A percentile compares a stretch with the other conserved stretches of the same genome.
Conservation (phyloP, 2,888 invertebrate genomes). For the Tetheella fluctuosa region DNA sequence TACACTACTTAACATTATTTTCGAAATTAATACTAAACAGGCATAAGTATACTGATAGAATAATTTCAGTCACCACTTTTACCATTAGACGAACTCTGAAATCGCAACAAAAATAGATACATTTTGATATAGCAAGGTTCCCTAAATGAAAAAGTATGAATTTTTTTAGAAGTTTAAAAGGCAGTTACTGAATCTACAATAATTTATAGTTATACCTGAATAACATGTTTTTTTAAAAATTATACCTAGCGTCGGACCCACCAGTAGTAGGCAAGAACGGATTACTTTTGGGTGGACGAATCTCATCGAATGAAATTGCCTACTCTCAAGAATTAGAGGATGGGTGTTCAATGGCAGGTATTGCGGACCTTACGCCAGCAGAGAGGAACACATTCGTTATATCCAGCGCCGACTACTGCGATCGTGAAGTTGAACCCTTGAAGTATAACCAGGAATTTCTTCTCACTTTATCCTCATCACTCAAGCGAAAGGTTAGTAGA, state of each 20-base stretch:
- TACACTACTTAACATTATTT: no score
- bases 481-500: constrained; percentile 53
- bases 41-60: no score
- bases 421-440: constrained; percentile 63
- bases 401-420: constrained; percentile 73
- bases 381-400: constrained; percentile 65
- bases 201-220: no score
- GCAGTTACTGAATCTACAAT: no score
- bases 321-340: constrained; percentile 72
- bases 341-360: constrained; percentile 60
- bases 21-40: no score
- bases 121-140: no score
- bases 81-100: no score
- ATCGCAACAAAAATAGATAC: no score
- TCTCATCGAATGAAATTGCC: constrained; percentile 66
- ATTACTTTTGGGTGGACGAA: constrained; percentile 66
- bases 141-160: no score
- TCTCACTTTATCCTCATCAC: constrained; percentile 63
- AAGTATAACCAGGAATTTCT: constrained; percentile 78
- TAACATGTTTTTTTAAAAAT: constrained; percentile 6
- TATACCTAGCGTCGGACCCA: constrained; percentile 48
- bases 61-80: no score
- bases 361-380: constrained; percentile 47
- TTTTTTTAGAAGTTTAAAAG: no score
- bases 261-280: constrained; percentile 59